Evolutionary conservation across 1,140 invertebrate genomes (phyloP).

Genomic region (Ceratosolen solmsi): DNA sequence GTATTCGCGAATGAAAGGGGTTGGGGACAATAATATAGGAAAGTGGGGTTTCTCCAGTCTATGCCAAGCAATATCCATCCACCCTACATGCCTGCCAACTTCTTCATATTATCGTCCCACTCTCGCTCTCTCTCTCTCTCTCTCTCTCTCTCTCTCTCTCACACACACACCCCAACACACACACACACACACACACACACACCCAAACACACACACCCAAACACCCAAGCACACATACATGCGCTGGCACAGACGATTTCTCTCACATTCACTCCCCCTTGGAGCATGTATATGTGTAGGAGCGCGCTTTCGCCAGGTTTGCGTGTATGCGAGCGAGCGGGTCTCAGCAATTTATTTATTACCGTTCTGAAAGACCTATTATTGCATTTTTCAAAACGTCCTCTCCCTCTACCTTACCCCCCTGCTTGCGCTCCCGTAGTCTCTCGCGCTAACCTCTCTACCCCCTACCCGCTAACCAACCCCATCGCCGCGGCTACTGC

Average conservation of each 20-base stretch:
- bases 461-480: too few species aligned
- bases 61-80: conserved; percentile 72
- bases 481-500: background rate
- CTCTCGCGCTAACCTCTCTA: background rate
- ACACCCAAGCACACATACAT: too few species aligned
- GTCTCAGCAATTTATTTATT: conserved; percentile 75
- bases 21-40: conserved; percentile 70
- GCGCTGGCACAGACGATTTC: too few species aligned
- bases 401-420: conserved; percentile 48
- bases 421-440: background rate
- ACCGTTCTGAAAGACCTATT: conserved; percentile 69
- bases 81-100: conserved; percentile 69
- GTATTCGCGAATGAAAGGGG: conserved; percentile 55
- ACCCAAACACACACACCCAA: too few species aligned
- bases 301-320: background rate
- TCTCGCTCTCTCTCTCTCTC: conserved; percentile 15
- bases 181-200: too few species aligned
- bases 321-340: conserved; percentile 32
- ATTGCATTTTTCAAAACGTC: conserved; percentile 71
- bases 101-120: conserved; percentile 67
- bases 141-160: conserved; percentile 63
- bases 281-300: background rate
- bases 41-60: conserved; percentile 64
- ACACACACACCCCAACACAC: too few species aligned
- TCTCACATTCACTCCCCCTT: conserved; percentile 15